Evolutionary conservation across 2,113 vertebrate genomes (phyloP).

Genomic region (Actenoides hombroni): DNA sequence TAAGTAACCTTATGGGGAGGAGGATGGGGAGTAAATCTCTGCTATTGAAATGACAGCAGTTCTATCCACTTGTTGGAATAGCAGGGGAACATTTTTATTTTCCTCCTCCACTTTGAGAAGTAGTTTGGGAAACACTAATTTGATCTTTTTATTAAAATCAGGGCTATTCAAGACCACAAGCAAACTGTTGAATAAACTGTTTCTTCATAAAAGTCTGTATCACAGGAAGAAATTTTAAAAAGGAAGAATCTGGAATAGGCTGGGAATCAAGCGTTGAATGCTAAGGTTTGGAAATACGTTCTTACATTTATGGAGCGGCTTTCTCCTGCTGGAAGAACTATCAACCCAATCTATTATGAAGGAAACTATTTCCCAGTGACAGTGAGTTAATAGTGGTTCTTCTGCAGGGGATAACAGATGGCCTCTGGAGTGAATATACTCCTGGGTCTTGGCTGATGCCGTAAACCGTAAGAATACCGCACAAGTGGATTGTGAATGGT

Average conservation of each 20-base stretch:
- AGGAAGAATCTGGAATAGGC: not conserved
- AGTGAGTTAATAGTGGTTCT: not conserved
- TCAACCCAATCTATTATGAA: not conserved
- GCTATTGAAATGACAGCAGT: not conserved
- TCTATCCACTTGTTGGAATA: not conserved
- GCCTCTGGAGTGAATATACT: not conserved
- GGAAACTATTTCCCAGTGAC: not conserved
- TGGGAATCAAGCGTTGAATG: not conserved
- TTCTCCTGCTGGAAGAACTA: not conserved
- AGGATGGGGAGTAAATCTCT: not conserved
- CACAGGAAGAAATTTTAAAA: not conserved
- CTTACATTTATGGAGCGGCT: not conserved
- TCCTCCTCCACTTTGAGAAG: not conserved
- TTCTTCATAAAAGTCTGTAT: not conserved
- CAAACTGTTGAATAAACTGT: not conserved
- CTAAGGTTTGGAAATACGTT: not conserved
- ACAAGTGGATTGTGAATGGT: not conserved
- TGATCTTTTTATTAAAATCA: not conserved
- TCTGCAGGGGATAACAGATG: slow-evolving; percentile 19
- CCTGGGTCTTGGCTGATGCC: not conserved
- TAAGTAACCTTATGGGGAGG: not conserved
- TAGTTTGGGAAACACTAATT: not conserved
- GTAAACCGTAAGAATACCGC: not conserved
- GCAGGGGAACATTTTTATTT: not conserved
- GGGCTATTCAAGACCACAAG: not conserved